Conservation (phyloP, 2,113 vertebrate genomes). For the Polypterus senegalus region DNA sequence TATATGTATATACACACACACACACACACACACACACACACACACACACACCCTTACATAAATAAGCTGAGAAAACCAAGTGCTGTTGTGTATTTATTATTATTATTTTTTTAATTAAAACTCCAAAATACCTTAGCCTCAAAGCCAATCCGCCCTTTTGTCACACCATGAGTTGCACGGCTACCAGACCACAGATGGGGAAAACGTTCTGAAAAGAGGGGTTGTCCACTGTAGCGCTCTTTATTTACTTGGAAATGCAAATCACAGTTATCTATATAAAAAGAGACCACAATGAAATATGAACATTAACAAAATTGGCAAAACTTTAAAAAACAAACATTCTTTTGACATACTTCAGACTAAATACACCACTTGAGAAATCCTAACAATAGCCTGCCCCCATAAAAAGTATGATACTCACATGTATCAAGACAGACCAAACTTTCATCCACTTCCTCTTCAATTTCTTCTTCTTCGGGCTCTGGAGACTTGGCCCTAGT, state of each 20-base stretch:
- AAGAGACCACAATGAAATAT: background rate
- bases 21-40: too few species aligned
- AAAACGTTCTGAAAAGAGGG: slow-evolving; percentile 62
- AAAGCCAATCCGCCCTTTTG: slow-evolving; percentile 60
- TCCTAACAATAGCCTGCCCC: too few species aligned
- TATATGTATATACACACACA: too few species aligned
- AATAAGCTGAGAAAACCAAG: too few species aligned
- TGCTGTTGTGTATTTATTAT: too few species aligned
- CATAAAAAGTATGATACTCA: slow-evolving; percentile 35
- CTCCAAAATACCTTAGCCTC: slow-evolving; percentile 55
- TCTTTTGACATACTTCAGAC: too few species aligned
- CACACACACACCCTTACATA: background rate
- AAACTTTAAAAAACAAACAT: too few species aligned
- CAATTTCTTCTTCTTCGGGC: slow-evolving; percentile 38
- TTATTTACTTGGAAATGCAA: slow-evolving; percentile 66
- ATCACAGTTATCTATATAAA: slow-evolving; percentile 57
- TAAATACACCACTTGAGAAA: too few species aligned
- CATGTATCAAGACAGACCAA: slow-evolving; percentile 59
- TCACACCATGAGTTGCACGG: slow-evolving; percentile 65
- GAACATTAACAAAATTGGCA: too few species aligned
- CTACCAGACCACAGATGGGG: slow-evolving; percentile 72
- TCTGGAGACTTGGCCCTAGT: slow-evolving; percentile 65
- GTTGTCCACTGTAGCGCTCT: slow-evolving; percentile 59
- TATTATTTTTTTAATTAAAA: too few species aligned
- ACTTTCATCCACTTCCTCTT: slow-evolving; percentile 51